These are phyloP conservation scores for Chloroceryle inda DNA, from an alignment of 2,797 vertebrate species.

Conservation along the genomic window DNA sequence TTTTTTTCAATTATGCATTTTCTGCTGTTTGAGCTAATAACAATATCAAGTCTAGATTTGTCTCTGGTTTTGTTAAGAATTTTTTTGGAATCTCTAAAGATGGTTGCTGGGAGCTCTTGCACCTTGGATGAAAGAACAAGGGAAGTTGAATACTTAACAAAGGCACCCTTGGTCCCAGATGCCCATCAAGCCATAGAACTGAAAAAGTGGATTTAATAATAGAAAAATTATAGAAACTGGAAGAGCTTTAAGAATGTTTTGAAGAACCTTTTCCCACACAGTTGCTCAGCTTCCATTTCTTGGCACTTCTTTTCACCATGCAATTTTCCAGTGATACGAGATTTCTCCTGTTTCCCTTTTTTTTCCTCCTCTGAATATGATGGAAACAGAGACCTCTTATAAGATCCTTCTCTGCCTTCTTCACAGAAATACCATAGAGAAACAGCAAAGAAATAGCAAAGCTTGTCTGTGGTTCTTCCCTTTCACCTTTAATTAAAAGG, in stretches of 20 bases:
- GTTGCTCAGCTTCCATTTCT: background rate
- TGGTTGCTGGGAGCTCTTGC: background rate
- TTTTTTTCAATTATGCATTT: background rate
- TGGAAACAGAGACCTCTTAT: background rate
- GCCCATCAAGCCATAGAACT: background rate
- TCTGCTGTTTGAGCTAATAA: slow-evolving; percentile 32
- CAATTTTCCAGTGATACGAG: background rate
- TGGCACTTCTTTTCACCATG: background rate
- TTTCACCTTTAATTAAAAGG: slow-evolving; percentile 22
- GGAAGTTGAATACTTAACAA: slow-evolving; percentile 10
- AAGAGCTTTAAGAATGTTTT: background rate
- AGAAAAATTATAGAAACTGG: background rate
- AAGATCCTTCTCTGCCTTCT: background rate
- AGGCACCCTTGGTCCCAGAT: background rate
- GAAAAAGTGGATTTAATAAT: background rate
- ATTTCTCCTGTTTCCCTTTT: background rate
- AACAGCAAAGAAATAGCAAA: background rate
- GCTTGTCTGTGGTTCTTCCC: background rate
- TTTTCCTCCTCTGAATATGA: background rate
- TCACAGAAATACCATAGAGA: background rate
- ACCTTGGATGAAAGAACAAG: slow-evolving; percentile 37
- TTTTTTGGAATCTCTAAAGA: slow-evolving; percentile 6
- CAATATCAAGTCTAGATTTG: slow-evolving; percentile 2
- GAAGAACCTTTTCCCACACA: background rate
- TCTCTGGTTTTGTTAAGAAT: background rate